Conservation (phyloP, 1,140 invertebrate species). For the Pachypsylla venusta region DNA sequence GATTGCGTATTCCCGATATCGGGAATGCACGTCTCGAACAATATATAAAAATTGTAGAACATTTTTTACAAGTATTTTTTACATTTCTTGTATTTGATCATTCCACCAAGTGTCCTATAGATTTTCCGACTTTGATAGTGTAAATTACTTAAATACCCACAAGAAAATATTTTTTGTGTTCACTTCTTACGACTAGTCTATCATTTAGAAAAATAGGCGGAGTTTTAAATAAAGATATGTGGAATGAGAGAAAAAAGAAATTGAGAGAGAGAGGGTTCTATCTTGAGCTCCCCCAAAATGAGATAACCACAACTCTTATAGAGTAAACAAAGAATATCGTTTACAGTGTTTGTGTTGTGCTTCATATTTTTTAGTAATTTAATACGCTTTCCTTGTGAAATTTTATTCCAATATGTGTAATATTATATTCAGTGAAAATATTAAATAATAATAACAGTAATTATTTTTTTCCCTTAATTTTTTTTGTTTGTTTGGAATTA, state of each 20-base stretch:
- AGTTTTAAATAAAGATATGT: background rate
- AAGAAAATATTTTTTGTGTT: too few species aligned
- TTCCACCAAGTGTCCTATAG: too few species aligned
- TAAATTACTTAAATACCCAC: too few species aligned
- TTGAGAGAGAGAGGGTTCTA: background rate
- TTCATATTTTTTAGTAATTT: constrained; percentile 1
- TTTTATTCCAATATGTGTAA: constrained; percentile 7
- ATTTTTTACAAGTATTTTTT: too few species aligned
- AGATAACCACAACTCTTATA: constrained; percentile 3
- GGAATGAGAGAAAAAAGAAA: constrained; percentile 2
- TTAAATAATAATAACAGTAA: background rate
- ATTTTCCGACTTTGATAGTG: too few species aligned
- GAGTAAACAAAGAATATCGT: constrained; percentile 9
- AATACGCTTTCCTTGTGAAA: background rate
- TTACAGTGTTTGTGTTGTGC: constrained; percentile 7
- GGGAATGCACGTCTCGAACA: too few species aligned
- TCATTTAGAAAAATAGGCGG: too few species aligned
- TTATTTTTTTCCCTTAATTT: constrained; percentile 3
- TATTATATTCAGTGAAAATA: constrained; percentile 5
- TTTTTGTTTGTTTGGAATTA: too few species aligned
- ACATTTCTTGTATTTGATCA: too few species aligned
- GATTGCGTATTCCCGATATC: too few species aligned
- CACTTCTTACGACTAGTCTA: too few species aligned
- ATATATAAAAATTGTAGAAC: too few species aligned
- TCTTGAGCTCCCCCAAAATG: background rate